Evolutionary conservation across 2,888 invertebrate species (phyloP).

Genomic region (Laspeyria flexula): DNA sequence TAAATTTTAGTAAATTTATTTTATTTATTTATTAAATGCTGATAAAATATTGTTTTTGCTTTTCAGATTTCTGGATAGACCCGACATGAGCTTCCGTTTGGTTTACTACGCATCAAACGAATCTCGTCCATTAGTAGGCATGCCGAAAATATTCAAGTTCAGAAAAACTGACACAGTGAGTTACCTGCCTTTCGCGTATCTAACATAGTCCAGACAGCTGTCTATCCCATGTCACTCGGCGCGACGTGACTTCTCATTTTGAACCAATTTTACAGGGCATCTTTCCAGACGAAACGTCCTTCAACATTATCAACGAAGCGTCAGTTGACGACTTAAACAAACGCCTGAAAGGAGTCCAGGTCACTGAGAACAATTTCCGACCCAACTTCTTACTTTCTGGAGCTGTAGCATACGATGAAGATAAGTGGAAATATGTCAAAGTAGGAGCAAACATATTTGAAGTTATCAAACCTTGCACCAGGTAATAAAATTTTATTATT

Average conservation of each 20-base stretch:
- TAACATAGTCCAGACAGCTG: background rate
- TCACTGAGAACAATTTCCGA: conserved; percentile 86
- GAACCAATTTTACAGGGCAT: no score
- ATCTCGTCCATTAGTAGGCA: conserved; percentile 49
- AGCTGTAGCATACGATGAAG: conserved; percentile 87
- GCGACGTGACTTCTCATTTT: no score
- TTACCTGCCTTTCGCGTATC: no score
- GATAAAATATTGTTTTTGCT: no score
- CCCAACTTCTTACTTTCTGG: conserved; percentile 89
- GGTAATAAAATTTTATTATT: background rate
- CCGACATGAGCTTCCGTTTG: conserved; percentile 81
- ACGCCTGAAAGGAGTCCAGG: conserved; percentile 78
- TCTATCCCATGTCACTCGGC: no score
- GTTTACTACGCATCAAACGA: conserved; percentile 86
- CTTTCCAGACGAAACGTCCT: conserved; percentile 89
- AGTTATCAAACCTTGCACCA: conserved; percentile 78
- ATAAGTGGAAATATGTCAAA: conserved; percentile 89
- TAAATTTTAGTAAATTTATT: no score
- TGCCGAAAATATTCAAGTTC: conserved; percentile 54
- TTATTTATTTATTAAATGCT: no score
- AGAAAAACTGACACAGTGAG: conserved; percentile 72
- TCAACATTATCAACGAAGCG: conserved; percentile 88
- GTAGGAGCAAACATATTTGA: conserved; percentile 88
- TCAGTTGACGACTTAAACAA: conserved; percentile 89
- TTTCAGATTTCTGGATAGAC: conserved; percentile 79